A percentile compares a stretch with the other conserved stretches of the same genome.
These are phyloP conservation scores for Brienomyrus longianalis DNA, from an alignment of 2,113 vertebrate species.

Conservation along the genomic window DNA sequence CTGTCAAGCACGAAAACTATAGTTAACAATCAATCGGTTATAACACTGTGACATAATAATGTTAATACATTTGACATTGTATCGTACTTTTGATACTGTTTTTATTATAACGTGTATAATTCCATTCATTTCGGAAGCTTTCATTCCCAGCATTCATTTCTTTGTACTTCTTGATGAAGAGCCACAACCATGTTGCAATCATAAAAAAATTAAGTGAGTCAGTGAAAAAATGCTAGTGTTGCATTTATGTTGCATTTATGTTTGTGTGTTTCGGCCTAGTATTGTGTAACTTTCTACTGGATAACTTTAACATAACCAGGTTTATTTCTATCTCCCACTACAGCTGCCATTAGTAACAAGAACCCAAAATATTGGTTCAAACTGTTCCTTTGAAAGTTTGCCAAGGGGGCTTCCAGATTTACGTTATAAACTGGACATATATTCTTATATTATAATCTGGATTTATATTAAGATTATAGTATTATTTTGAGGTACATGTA, in stretches of 20 bases:
- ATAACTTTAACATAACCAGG: background rate
- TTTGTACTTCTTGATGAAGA: background rate
- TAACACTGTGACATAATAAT: background rate
- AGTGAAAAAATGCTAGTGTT: background rate
- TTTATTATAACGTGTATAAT: background rate
- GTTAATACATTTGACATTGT: background rate
- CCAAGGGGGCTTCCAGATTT: background rate
- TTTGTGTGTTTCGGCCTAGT: background rate
- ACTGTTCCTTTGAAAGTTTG: background rate
- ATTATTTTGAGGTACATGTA: background rate
- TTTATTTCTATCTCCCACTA: background rate
- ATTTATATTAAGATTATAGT: background rate
- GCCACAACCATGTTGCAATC: background rate
- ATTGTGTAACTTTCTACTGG: background rate
- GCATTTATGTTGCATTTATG: background rate
- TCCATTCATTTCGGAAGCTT: background rate
- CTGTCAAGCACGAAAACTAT: background rate
- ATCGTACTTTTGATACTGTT: background rate
- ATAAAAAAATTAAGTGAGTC: background rate
- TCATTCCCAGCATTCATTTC: background rate
- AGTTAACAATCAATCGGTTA: background rate
- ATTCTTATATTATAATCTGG: background rate
- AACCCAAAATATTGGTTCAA: background rate
- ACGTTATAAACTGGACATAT: background rate
- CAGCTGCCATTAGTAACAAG: background rate